These are phyloP conservation scores for Ctena decussata DNA, from an alignment of 2,888 invertebrate genomes.

Conservation along the genomic window DNA sequence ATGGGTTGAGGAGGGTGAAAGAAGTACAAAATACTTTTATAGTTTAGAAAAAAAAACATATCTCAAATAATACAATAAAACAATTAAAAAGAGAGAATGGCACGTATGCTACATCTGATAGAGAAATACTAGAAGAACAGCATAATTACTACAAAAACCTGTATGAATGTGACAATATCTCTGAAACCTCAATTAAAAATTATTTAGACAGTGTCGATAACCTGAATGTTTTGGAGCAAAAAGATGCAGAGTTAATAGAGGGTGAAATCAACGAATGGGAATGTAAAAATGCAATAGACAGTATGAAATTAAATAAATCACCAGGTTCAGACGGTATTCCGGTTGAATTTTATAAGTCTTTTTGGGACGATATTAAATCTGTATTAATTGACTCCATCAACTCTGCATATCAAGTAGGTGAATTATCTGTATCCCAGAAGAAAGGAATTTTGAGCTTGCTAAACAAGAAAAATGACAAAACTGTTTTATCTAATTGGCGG, in stretches of 20 bases:
- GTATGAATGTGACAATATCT: not conserved
- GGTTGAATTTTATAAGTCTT: conserved; percentile 34
- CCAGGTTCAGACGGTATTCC: conserved; percentile 36
- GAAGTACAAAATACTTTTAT: conserved; percentile 85
- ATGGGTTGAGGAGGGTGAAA: conserved; percentile 10
- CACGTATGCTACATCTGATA: not conserved
- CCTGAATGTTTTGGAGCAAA: not conserved
- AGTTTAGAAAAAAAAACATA: conserved; percentile 67
- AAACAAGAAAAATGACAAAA: not conserved
- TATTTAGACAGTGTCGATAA: not conserved
- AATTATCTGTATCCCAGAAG: no score
- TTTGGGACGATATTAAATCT: conserved; percentile 14
- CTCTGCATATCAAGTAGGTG: not conserved
- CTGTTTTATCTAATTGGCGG: conserved; percentile 8
- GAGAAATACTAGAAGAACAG: not conserved
- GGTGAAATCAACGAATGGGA: not conserved
- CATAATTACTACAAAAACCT: not conserved
- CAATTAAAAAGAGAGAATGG: not conserved
- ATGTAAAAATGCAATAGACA: not conserved
- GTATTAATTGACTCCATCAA: conserved; percentile 26
- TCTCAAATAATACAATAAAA: conserved; percentile 7
- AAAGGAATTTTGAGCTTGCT: not conserved
- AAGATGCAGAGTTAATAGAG: not conserved
- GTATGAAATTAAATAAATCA: conserved; percentile 41
- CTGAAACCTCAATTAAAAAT: not conserved